phyloP scores from a whole-genome alignment of 2,113 vertebrate species.

The Psilopogon haemacephalus region DNA sequence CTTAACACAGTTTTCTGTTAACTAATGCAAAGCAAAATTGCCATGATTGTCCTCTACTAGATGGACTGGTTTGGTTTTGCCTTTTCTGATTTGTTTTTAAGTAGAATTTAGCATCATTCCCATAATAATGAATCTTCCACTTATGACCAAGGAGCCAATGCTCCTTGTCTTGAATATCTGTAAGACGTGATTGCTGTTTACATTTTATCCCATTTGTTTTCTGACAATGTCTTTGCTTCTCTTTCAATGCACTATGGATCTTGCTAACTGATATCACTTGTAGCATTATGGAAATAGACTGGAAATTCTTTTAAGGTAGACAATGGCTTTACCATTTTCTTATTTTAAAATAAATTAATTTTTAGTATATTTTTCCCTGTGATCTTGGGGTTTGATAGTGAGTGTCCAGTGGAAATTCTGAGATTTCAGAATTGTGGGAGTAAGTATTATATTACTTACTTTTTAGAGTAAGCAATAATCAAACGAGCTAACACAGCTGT shows the following conservation, averaged over 20 bases:
- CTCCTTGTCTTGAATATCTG: not conserved
- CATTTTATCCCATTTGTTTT: not conserved
- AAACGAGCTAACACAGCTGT: not conserved
- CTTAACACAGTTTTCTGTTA: not conserved
- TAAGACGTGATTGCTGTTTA: slow-evolving; percentile 11
- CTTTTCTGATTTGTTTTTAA: not conserved
- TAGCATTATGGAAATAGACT: not conserved
- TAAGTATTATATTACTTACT: no score
- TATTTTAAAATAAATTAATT: not conserved
- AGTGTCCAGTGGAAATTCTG: not conserved
- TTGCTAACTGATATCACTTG: not conserved
- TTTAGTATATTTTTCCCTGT: not conserved
- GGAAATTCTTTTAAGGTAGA: not conserved
- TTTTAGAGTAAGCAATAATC: not conserved
- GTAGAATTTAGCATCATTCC: not conserved
- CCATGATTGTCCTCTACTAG: fast-evolving
- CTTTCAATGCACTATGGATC: not conserved
- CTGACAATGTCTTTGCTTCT: not conserved
- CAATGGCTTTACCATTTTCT: not conserved
- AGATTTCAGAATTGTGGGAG: no score
- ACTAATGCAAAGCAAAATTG: not conserved
- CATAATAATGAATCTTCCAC: not conserved
- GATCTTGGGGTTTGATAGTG: not conserved
- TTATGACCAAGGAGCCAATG: not conserved
- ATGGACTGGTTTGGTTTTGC: not conserved